Evolutionary conservation across 2,113 vertebrate genomes (phyloP).

Genomic region (pig (Sus scrofa)): DNA sequence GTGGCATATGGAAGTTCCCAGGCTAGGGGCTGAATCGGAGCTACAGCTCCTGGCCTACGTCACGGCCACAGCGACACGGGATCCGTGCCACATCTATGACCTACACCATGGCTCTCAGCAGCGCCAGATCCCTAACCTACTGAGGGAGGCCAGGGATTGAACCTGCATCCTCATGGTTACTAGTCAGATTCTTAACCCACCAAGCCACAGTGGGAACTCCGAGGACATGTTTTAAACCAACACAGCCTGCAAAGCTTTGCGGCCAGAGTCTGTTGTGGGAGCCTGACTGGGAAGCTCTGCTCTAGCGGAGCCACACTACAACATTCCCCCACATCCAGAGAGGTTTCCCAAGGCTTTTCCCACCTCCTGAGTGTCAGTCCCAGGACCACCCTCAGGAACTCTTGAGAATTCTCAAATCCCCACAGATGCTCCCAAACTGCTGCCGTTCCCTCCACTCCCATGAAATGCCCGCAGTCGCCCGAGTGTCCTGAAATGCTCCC

Average conservation of each 20-base stretch:
- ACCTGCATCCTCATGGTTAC: neutral
- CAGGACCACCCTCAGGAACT: neutral
- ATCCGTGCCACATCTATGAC: too few species aligned
- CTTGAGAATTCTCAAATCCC: neutral
- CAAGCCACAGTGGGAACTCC: neutral
- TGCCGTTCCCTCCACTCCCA: neutral
- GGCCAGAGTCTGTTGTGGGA: neutral
- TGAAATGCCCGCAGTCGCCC: neutral
- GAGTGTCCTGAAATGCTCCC: neutral
- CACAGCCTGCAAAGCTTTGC: neutral
- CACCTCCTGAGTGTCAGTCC: neutral
- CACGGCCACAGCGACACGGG: too few species aligned
- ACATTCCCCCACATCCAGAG: neutral
- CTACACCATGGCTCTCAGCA: too few species aligned
- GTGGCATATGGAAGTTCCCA: too few species aligned
- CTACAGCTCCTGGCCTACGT: too few species aligned
- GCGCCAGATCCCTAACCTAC: too few species aligned
- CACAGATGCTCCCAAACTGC: neutral
- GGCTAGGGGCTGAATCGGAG: too few species aligned
- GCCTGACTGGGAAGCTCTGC: neutral
- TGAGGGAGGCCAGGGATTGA: neutral
- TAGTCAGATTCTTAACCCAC: neutral
- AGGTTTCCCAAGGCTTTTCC: neutral
- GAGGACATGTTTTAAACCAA: neutral
- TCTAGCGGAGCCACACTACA: neutral